Base-by-base conservation (phyloP, 2,113 vertebrate genomes). In the Pituophis catenifer region DNA sequence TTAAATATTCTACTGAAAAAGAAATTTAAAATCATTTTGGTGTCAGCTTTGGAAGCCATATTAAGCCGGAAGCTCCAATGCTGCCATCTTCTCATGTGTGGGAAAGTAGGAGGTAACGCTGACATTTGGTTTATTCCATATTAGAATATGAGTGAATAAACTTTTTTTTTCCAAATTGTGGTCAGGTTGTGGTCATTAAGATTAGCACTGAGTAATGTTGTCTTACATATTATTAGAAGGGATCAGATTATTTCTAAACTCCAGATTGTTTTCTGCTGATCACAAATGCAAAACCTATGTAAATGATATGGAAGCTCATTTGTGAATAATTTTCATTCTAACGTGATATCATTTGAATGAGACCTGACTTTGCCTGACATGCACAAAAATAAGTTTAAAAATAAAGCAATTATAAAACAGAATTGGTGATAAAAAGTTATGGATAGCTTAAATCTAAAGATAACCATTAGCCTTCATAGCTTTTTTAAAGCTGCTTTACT, bases 371-470 rank as follows among this genome's bases (percentile, higher is more conserved):
- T 89, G 24, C 81, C 81, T 58, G 81, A 90, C 65, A 59, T 4
- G 3, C 33, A 88, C 26, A 58, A 33, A 81, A 44, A 89, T 93
- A 58, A 65, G 19, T 92, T 8, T 88, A 90, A 81, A 54, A n/a
- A 54, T 23, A n/a, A n/a, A 3, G 0, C 0, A 13, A 85, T 3
- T 92, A 53, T 91, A 92, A 52, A 17, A 11, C 0, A 90, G 13
- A 54, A 53, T 54, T 88, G 0, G n/a, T 57, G 75, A 75, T 90
- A n/a, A 90, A 50, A 0, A 81, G 19, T 94, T 90, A 90, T 55
- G 0, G 1, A 38, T 87, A 0, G 0, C 3, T 33, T 24, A 1
- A 24, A 62, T 1, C 0, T 91, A 8, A 88, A 90, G 0, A 26
- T 65, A 17, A 0, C 52, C 24, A 87, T 70, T 65, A 23, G 90